Conservation (phyloP, 2,888 invertebrate genomes). For the Hermodice carunculata region DNA sequence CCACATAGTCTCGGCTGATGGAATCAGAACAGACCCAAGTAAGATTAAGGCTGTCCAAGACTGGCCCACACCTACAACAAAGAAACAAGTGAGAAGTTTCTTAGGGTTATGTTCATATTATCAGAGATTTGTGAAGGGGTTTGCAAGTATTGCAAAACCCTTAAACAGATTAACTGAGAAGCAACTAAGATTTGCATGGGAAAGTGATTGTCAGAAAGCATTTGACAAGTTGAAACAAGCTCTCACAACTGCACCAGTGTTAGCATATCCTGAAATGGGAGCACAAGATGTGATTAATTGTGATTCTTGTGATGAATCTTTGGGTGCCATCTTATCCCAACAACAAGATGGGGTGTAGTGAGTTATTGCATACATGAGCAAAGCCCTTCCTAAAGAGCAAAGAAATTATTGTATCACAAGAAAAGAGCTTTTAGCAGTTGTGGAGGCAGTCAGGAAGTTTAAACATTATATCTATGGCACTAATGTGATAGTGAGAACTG, state of each 20-base stretch:
- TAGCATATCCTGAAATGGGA: constrained; percentile 13
- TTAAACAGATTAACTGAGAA: neutral
- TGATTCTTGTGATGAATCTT: constrained; percentile 11
- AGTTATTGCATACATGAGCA: constrained; percentile 18
- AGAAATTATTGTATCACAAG: constrained; percentile 21
- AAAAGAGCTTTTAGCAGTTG: constrained; percentile 18
- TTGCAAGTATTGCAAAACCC: constrained; percentile 7
- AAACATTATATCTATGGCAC: constrained; percentile 6
- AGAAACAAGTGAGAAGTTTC: constrained; percentile 9
- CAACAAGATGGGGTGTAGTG: constrained; percentile 4
- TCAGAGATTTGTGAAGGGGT: constrained; percentile 13
- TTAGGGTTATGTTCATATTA: constrained; percentile 19
- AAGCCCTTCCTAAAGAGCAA: neutral
- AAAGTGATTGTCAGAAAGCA: constrained; percentile 1
- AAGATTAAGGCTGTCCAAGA: constrained; percentile 7
- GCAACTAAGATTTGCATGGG: constrained; percentile 16
- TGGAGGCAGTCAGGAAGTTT: neutral
- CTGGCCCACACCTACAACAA: constrained; percentile 6
- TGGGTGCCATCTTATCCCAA: constrained; percentile 20
- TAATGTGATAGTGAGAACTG: constrained; percentile 6
- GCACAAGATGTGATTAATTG: neutral
- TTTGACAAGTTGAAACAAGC: neutral
- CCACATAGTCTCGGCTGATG: constrained; percentile 13
- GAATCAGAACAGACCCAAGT: constrained; percentile 13
- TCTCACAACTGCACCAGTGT: constrained; percentile 21